These are phyloP conservation scores for Acrossocheilus fasciatus DNA, from an alignment of 2,797 vertebrate genomes.

Conservation along the genomic window DNA sequence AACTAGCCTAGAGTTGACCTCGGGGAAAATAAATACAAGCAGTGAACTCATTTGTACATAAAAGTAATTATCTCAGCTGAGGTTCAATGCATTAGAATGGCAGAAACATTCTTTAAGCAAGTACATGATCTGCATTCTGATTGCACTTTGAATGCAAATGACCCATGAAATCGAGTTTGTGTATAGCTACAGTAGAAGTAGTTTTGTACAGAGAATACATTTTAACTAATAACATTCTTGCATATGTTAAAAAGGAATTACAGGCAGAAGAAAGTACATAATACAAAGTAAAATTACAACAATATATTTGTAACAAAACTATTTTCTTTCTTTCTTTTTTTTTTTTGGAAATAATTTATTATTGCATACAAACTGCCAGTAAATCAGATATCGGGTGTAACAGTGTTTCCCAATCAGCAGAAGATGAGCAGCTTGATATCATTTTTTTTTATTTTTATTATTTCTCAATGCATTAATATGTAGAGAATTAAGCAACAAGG, in stretches of 20 bases:
- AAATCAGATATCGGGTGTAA: not conserved
- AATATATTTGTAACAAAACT: no score
- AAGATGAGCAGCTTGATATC: not conserved
- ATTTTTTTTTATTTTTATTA: not conserved
- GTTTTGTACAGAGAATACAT: not conserved
- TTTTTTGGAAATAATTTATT: not conserved
- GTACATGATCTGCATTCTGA: not conserved
- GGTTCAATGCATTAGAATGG: not conserved
- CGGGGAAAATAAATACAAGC: not conserved
- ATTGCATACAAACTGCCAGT: not conserved
- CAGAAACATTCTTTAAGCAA: not conserved
- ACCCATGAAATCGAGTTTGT: not conserved
- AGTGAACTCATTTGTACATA: not conserved
- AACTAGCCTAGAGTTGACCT: not conserved
- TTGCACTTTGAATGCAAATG: not conserved
- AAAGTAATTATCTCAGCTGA: no score
- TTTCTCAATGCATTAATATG: constrained; percentile 20
- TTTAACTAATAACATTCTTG: not conserved
- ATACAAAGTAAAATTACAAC: not conserved
- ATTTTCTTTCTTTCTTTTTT: not conserved
- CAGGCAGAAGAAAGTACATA: not conserved
- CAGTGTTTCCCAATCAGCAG: not conserved
- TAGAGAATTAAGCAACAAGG: constrained; percentile 1
- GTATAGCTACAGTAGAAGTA: not conserved
- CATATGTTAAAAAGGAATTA: not conserved